Percentiles rank a stretch among this genome's conserved stretches.
Evolutionary conservation across 1,140 invertebrate species (phyloP).

Genomic region (Dinothrombium tinctorium): DNA sequence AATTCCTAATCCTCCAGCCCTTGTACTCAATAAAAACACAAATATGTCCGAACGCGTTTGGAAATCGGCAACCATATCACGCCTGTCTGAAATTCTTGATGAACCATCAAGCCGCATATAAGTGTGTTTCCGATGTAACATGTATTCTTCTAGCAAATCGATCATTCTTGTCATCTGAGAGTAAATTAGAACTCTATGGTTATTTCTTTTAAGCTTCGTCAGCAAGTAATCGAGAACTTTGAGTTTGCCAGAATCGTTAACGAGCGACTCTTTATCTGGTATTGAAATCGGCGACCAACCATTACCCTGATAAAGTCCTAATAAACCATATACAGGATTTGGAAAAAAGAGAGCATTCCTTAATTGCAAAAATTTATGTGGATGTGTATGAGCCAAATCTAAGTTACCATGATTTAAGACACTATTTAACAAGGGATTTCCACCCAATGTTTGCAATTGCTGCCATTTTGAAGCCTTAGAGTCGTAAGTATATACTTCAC

Average conservation of each 20-base stretch:
- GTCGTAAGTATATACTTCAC: too few species aligned
- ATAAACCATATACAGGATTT: conserved; percentile 33
- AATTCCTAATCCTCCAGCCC: conserved; percentile 90
- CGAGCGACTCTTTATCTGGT: conserved; percentile 87
- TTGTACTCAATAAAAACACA: conserved; percentile 96
- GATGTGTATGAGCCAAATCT: too few species aligned
- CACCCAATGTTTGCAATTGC: too few species aligned
- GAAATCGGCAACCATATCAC: conserved; percentile 91
- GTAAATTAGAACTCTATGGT: conserved; percentile 84
- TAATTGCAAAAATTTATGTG: conserved; percentile 24
- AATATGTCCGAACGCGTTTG: conserved; percentile 69
- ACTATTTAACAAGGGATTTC: too few species aligned
- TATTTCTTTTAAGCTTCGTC: conserved; percentile 48
- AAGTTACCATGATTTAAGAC: too few species aligned
- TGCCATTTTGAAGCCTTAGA: too few species aligned
- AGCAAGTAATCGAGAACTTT: conserved; percentile 55
- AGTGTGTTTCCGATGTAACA: conserved; percentile 88
- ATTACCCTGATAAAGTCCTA: conserved; percentile 41
- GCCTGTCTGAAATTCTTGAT: conserved; percentile 79
- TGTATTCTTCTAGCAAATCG: conserved; percentile 87
- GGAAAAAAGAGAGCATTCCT: conserved; percentile 41
- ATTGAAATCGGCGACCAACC: conserved; percentile 64
- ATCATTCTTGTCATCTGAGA: conserved; percentile 99
- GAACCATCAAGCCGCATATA: conserved; percentile 91
- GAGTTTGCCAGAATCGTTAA: conserved; percentile 85